Evolutionary conservation across 64 coral and sea anemone genomes (phyloP), one percentile per base, ranked within the genome.

Genomic region (Pocillopora damicornis): DNA sequence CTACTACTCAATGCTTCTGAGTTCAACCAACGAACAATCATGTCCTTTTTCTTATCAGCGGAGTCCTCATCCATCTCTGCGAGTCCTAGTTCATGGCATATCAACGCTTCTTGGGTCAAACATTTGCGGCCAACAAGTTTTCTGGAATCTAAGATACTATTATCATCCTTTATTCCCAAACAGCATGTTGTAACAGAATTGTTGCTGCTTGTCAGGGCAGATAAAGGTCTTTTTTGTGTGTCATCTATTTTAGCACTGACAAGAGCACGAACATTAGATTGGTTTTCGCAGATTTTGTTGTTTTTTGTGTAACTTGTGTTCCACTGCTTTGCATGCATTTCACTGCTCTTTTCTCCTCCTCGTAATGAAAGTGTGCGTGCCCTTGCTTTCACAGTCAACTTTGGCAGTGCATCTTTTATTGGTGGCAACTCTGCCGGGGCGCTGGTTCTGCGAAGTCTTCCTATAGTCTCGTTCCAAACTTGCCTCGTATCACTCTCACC

Each of bases 1-100:
- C 16, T 56, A 37, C 38, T 77, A 20, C 17, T 77, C 4, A 77
- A 51, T 77, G 15, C 38, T 18, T 77, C 75, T 16, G 75, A 77
- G 56, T 77, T 57, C 20, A 77, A 45, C 75, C 75, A 77, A 14
- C 75, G 75, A 20, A 77, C 75, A 22, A 77, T 77, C 75, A 56
- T 77, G 75, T 58, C 75, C 15, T 77, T 77, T 77, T 77, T 77
- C 37, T 56, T 51, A 18, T 35, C 56, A 58, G 36, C 11, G 3
- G 38, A 77, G 75, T 77, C 37, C 38, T 77, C 75, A 35, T 77
- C 75, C 1, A 1, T 42, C 9, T 57, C 37, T 10, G 75, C 16
- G 22, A 22, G 56, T 4, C 75, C 75, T 9, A 77, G 75, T 56
- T 77, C 75, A 20, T 77, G 75, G 34, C 37, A 77, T 77, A 77